These are phyloP conservation scores for Cyprinella venusta DNA, from an alignment of 2,797 vertebrate species.

Conservation along the genomic window DNA sequence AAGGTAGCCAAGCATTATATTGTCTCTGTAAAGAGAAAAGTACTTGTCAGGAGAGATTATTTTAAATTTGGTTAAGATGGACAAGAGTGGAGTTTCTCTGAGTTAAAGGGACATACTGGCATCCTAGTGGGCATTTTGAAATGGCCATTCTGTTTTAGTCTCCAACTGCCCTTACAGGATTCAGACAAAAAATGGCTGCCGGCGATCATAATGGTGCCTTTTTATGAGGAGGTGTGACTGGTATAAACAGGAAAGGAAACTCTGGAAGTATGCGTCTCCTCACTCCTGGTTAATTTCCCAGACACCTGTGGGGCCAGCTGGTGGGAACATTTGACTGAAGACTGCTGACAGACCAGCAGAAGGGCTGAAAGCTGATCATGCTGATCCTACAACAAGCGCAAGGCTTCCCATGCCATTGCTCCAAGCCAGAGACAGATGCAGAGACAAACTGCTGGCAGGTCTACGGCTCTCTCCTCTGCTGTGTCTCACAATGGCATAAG, in stretches of 20 bases:
- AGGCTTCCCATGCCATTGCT: constrained; percentile 59
- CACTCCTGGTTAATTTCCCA: constrained; percentile 71
- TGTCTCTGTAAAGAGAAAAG: background rate
- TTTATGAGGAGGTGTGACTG: constrained; percentile 58
- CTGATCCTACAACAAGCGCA: constrained; percentile 58
- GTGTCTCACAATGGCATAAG: background rate
- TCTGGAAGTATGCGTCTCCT: constrained; percentile 51
- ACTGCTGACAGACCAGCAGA: constrained; percentile 73
- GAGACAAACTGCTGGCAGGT: constrained; percentile 25
- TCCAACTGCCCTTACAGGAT: constrained; percentile 33
- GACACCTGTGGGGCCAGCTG: constrained; percentile 68
- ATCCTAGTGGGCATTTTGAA: constrained; percentile 40
- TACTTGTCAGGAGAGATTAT: background rate
- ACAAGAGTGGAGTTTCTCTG: constrained; percentile 21
- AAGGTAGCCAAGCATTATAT: background rate
- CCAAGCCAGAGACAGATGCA: constrained; percentile 66
- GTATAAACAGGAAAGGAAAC: constrained; percentile 57
- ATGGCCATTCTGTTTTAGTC: constrained; percentile 52
- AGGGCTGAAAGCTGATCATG: constrained; percentile 59
- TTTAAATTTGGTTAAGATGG: background rate
- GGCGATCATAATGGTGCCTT: constrained; percentile 57
- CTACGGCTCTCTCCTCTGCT: background rate
- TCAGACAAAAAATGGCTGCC: constrained; percentile 64
- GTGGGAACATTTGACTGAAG: constrained; percentile 71
- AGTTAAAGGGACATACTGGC: constrained; percentile 37